Evolutionary conservation across 1,140 invertebrate species (phyloP), one percentile per base, ranked within the genome.

Genomic region (Drosophila varians): DNA sequence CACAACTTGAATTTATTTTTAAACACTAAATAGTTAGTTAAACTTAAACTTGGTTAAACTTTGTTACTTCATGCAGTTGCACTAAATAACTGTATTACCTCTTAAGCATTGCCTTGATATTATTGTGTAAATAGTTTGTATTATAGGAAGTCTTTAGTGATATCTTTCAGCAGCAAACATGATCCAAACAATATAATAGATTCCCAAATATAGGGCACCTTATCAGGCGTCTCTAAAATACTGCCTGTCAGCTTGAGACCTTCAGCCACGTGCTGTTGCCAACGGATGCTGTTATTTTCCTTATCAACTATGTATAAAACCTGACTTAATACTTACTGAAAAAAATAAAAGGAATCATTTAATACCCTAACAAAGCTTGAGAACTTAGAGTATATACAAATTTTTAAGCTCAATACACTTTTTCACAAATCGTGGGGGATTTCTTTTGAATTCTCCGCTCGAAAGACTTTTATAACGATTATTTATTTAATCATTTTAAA

Each of bases 201-300:
- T 2, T 1, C 9, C 23, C 0, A 25, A 48, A 65, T 31, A n/a
- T 58, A 8, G 47, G 62, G 6, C 60, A 56, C 9, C 48, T 72
- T 36, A 72, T 72, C 66, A 21, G 19, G 1, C 7, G 8, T 54
- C 31, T 18, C 14, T 7, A 54, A 16, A 28, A 61, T 8, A 1
- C 7, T 2, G n/a, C 36, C 21, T 52, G 40, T 34, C 46, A 43
- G 18, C 19, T 19, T 54, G 56, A 28, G 16, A 47, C 16, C 11
- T 7, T 38, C 7, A 8, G 62, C 60, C 62, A 66, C 62, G 62
- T 66, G 62, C 60, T 52, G 8, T 4, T 14, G 11, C 11, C 34
- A 12, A 53, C 16, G 26, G 46, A 65, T 43, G 61, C 46, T 36
- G 40, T 34, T 5, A 42, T 31, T 31, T n/a, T 11, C 28, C 28